Evolutionary conservation across 2,113 vertebrate genomes (phyloP).

Genomic region (Motacilla alba): DNA sequence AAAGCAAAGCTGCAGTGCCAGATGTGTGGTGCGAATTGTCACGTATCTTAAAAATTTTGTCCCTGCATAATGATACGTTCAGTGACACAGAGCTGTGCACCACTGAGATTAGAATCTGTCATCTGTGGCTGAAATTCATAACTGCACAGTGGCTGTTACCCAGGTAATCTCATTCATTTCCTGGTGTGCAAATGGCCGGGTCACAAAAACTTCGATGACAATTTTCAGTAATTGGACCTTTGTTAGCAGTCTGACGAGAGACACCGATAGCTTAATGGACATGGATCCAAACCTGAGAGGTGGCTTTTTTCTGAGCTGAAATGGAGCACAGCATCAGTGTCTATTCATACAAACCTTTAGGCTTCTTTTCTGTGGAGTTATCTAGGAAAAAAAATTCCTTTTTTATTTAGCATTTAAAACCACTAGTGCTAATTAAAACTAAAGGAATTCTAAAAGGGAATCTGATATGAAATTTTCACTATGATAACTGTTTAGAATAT

Average conservation of each 20-base stretch:
- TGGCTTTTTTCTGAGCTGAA: not conserved
- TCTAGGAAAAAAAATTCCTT: not conserved
- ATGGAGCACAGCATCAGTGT: not conserved
- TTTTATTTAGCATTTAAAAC: not conserved
- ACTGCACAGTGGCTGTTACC: not conserved
- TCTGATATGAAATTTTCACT: not conserved
- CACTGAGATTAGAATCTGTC: slow-evolving; percentile 41
- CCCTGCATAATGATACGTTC: not conserved
- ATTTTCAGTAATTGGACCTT: not conserved
- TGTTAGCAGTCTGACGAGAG: not conserved
- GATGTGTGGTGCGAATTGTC: slow-evolving; percentile 3
- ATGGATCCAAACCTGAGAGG: not conserved
- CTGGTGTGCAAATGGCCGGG: not conserved
- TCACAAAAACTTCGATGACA: not conserved
- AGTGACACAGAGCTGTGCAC: slow-evolving; percentile 4
- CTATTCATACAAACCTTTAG: not conserved
- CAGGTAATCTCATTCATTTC: not conserved
- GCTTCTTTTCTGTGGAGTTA: not conserved
- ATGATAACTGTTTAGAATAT: not conserved
- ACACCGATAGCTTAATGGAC: not conserved
- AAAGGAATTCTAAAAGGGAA: not conserved
- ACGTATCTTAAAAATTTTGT: not conserved
- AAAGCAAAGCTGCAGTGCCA: slow-evolving; percentile 23
- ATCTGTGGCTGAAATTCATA: slow-evolving; percentile 39
- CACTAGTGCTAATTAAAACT: not conserved